Conservation (phyloP, 2,888 invertebrate genomes). For the Lasioglossum leucozonium region DNA sequence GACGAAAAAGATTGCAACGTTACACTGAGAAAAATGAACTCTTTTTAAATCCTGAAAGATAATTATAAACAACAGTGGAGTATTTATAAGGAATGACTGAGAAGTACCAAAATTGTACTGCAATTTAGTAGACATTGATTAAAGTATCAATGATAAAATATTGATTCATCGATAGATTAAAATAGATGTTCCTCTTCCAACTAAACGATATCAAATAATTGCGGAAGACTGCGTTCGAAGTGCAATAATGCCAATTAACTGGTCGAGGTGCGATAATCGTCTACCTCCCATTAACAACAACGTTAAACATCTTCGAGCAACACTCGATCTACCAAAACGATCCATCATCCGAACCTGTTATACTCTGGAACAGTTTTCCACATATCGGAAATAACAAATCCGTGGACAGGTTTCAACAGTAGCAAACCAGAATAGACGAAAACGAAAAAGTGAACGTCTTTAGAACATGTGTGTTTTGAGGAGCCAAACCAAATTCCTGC, state of each 20-base stretch:
- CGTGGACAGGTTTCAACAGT: background rate
- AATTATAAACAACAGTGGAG: background rate
- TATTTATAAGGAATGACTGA: background rate
- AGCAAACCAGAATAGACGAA: constrained; percentile 1
- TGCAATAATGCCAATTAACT: background rate
- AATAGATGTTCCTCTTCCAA: background rate
- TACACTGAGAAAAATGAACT: background rate
- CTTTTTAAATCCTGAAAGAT: background rate
- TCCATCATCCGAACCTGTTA: background rate
- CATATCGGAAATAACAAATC: constrained; percentile 10
- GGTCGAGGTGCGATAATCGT: background rate
- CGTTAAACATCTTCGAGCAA: constrained; percentile 22
- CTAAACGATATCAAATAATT: background rate
- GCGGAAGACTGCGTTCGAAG: background rate
- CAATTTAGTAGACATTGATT: background rate
- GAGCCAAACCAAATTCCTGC: constrained; percentile 80
- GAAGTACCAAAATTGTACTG: background rate
- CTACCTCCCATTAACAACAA: background rate
- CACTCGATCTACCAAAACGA: constrained; percentile 19
- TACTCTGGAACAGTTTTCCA: constrained; percentile 3
- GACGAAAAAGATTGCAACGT: background rate
- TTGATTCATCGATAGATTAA: no score
- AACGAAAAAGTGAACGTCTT: constrained; percentile 50
- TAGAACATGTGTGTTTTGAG: constrained; percentile 83
- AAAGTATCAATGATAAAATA: no score